These are phyloP conservation scores for Aphelenchoides fujianensis DNA, from an alignment of 1,140 invertebrate species.

Conservation along the genomic window DNA sequence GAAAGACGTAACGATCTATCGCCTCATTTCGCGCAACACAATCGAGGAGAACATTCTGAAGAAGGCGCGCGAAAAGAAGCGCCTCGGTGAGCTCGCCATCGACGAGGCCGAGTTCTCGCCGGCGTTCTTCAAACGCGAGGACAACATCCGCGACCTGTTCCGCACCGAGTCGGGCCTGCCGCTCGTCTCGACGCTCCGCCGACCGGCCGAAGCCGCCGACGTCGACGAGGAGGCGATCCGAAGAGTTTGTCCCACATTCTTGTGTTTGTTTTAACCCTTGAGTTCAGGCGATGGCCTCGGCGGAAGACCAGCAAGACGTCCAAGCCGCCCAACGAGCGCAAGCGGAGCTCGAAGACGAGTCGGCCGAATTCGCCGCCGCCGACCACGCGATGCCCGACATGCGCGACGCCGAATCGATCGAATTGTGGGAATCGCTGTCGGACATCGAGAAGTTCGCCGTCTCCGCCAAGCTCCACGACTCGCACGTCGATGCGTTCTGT, in stretches of 20 bases:
- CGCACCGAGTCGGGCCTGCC: conserved; percentile 39
- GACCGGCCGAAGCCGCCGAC: neutral
- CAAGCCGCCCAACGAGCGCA: conserved; percentile 48
- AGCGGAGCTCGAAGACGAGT: conserved; percentile 48
- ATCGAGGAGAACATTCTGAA: conserved; percentile 99
- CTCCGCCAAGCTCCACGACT: no score
- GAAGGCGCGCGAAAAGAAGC: conserved; percentile 94
- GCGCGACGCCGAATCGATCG: neutral
- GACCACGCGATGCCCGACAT: neutral
- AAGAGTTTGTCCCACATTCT: conserved; percentile 17
- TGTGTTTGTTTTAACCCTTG: no score
- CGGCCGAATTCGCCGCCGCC: conserved; percentile 50
- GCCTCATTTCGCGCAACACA: conserved; percentile 90
- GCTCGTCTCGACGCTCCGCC: conserved; percentile 37
- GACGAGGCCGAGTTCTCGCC: conserved; percentile 98
- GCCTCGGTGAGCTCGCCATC: conserved; percentile 93
- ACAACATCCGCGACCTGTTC: conserved; percentile 60
- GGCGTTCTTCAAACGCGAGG: conserved; percentile 84
- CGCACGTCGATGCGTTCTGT: no score
- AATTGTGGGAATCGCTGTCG: neutral
- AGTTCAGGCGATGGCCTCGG: conserved; percentile 50
- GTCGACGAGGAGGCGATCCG: conserved; percentile 4
- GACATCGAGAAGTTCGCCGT: neutral
- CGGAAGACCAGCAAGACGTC: conserved; percentile 57
- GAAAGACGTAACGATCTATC: conserved; percentile 96